Base-by-base conservation (phyloP, 1,140 invertebrate species). In the Andricus grossulariae region DNA sequence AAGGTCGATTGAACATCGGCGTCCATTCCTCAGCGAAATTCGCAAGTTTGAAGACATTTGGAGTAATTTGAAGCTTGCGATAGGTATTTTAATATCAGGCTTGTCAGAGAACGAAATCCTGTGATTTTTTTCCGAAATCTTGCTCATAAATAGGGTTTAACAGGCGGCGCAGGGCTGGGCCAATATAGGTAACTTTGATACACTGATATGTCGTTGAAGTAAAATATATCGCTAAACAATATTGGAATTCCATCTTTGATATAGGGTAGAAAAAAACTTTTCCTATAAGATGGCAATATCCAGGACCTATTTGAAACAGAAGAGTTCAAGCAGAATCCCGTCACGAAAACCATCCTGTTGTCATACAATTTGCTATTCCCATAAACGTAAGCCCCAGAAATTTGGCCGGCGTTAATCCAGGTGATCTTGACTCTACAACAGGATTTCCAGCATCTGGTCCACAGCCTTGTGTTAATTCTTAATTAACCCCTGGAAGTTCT, bases 1-100 rank as follows among this genome's bases (percentile, higher is more conserved):
- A 76, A 77, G 75, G 79, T 79, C 79, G 79, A 83, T 79, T 83
- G 77, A 79, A 80, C 79, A 79, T 83, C 74, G 77, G 77, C 76
- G 75, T 79, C 80, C 79, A 83, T 66, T 66, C 13, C 16, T 66
- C 21, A 66, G 21, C 39, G 21, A 39, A 66, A 39, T 66, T 66
- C 25, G 25, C 57, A 66, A 32, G 3, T 3, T 13, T 66, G 57
- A 15, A 66, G 25, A 66, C 21, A 66, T 3, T 66, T 15, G 57
- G 11, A 66, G 25, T 21, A 39, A 66, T 66, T 66, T 21, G 21
- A 66, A 66, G 25, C 21, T 66, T 16, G 21, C 15, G 13, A 15
- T 66, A 66, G 60, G 60, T 66, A 66, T 66, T 66, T 66, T 66
- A 66, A 66, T 66, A 66, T 66, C 60, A 21, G 25, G 39, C n/a